A percentile compares a stretch with the other conserved stretches of the same genome.
phyloP scores from a whole-genome alignment of 2,888 invertebrate species.

The Noctua fimbriata region DNA sequence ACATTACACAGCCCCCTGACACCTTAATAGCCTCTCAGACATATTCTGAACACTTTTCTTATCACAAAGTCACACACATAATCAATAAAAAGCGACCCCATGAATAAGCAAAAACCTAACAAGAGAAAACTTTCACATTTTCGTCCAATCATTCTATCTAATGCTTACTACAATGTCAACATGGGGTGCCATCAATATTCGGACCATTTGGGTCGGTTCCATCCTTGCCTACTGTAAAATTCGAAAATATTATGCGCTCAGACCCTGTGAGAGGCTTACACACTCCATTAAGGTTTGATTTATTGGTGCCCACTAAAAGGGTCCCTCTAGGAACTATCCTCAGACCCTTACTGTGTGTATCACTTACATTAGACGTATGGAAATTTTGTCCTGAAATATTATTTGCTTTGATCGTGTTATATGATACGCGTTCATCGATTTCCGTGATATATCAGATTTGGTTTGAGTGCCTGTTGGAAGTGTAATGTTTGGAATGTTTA shows the following conservation, averaged over 20 bases:
- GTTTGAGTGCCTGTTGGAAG: slow-evolving; percentile 24
- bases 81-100: slow-evolving; percentile 50
- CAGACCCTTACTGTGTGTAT: slow-evolving; percentile 83
- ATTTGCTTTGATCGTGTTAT: slow-evolving; percentile 81
- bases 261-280: slow-evolving; percentile 79
- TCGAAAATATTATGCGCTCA: slow-evolving; percentile 84
- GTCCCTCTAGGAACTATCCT: slow-evolving; percentile 85
- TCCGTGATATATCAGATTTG: slow-evolving; percentile 40
- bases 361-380: slow-evolving; percentile 86
- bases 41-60: slow-evolving; percentile 35
- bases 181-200: slow-evolving; percentile 76
- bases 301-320: slow-evolving; percentile 88
- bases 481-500: background rate
- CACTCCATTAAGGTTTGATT: slow-evolving; percentile 89
- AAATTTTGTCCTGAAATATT: slow-evolving; percentile 82
- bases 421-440: slow-evolving; percentile 59
- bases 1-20: background rate
- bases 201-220: slow-evolving; percentile 72
- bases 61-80: slow-evolving; percentile 53
- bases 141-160: slow-evolving; percentile 70
- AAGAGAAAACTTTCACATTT: slow-evolving; percentile 53
- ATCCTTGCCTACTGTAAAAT: slow-evolving; percentile 81
- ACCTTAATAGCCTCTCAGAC: slow-evolving; percentile 16
- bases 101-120: slow-evolving; percentile 57
- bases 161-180: slow-evolving; percentile 75